These are phyloP conservation scores for Amphiprion ocellaris DNA, from an alignment of 2,113 vertebrate genomes.

Conservation along the genomic window DNA sequence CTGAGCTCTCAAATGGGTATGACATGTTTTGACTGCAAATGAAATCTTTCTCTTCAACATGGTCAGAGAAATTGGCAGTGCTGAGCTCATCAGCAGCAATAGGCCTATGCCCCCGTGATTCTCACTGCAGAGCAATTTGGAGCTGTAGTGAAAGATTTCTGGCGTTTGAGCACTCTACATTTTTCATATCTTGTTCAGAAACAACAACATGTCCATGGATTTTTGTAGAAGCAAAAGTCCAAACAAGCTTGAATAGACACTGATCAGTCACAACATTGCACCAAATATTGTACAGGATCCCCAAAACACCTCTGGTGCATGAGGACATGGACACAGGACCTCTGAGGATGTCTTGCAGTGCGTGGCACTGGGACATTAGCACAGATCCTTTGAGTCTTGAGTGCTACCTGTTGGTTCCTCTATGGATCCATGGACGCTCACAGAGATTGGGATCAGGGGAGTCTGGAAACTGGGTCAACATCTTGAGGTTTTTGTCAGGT, in stretches of 20 bases:
- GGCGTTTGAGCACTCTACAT: slow-evolving; percentile 24
- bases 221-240: slow-evolving; percentile 14
- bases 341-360: too few relatives aligned
- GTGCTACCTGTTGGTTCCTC: too few relatives aligned
- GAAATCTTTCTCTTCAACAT: slow-evolving; percentile 57
- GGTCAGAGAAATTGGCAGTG: slow-evolving; percentile 63
- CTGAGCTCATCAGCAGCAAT: slow-evolving; percentile 68
- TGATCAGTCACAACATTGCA: too few relatives aligned
- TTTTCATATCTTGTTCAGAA: slow-evolving; percentile 29
- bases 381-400: too few relatives aligned
- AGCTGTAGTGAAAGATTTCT: slow-evolving; percentile 30
- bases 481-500: too few relatives aligned
- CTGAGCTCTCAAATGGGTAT: slow-evolving; percentile 57
- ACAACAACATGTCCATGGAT: background rate
- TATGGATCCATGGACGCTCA: too few relatives aligned
- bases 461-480: too few relatives aligned
- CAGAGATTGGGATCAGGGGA: too few relatives aligned
- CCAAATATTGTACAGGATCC: too few relatives aligned
- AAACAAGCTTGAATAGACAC: background rate
- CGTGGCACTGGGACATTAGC: too few relatives aligned
- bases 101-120: slow-evolving; percentile 44
- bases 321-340: too few relatives aligned
- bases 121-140: slow-evolving; percentile 42
- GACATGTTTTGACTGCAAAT: slow-evolving; percentile 75
- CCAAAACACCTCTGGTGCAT: too few relatives aligned